These are phyloP conservation scores for Lordiphosa andalusiaca DNA, from an alignment of 2,888 invertebrate species.

Conservation along the genomic window DNA sequence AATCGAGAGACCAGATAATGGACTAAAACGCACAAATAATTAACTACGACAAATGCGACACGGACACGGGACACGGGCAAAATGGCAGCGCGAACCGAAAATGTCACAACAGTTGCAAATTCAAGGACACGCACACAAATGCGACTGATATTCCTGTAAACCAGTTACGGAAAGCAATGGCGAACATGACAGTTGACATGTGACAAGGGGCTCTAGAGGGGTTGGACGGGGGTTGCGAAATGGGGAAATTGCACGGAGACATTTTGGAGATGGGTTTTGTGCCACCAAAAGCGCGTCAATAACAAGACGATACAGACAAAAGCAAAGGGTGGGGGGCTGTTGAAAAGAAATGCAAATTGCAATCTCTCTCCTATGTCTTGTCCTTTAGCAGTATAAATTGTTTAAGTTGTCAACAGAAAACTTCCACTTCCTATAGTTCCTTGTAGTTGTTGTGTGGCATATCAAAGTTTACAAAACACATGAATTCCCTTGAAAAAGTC, in stretches of 20 bases:
- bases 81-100: not conserved
- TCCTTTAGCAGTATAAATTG: no score
- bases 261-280: constrained; percentile 2
- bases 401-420: no score
- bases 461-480: no score
- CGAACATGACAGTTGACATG: not conserved
- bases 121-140: not conserved
- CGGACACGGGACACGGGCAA: not conserved
- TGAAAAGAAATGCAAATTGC: no score
- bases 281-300: constrained; percentile 2
- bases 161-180: not conserved
- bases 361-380: no score
- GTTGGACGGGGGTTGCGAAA: not conserved
- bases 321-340: no score
- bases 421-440: no score
- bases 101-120: constrained; percentile 11
- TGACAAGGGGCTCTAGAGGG: not conserved
- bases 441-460: no score
- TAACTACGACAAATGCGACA: constrained; percentile 56
- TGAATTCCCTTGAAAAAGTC: no score
- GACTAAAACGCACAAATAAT: constrained; percentile 70
- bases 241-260: not conserved
- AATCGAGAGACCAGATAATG: constrained; percentile 55
- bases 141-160: not conserved
- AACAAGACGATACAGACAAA: not conserved